Evolutionary conservation across 2,113 vertebrate genomes (phyloP).

Genomic region (Phodopus roborovskii): DNA sequence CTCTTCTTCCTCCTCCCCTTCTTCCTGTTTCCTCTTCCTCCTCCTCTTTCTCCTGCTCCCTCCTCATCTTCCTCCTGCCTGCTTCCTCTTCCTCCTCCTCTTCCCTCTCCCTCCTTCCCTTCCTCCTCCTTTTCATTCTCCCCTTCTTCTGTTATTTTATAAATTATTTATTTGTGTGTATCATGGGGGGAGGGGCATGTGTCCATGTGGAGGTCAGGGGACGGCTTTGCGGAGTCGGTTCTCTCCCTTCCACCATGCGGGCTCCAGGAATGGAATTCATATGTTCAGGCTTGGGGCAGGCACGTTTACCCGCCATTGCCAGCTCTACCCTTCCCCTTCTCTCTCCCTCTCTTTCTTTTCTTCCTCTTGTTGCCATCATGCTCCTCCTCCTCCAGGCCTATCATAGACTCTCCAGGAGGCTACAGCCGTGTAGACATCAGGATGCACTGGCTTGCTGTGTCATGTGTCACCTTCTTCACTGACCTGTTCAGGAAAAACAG

Average conservation of each 20-base stretch:
- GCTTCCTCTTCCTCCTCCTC: not conserved
- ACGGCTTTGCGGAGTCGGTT: not conserved
- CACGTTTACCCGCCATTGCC: not conserved
- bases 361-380: not conserved
- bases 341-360: no score
- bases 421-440: slow-evolving; percentile 53
- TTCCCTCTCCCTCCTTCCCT: not conserved
- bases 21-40: no score
- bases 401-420: not conserved
- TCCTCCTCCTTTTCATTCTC: no score
- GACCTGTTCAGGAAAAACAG: slow-evolving; percentile 37
- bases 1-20: not conserved
- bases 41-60: no score
- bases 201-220: not conserved
- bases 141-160: no score
- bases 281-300: not conserved
- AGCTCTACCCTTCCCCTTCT: not conserved
- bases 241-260: not conserved
- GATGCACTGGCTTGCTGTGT: fast-evolving
- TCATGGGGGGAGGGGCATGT: not conserved
- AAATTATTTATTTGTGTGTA: not conserved
- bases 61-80: no score
- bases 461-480: not conserved
- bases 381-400: no score
- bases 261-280: not conserved